Evolutionary conservation across 1,140 invertebrate genomes (phyloP), one percentile per base, ranked within the genome.

Genomic region (Papilio dardanus): DNA sequence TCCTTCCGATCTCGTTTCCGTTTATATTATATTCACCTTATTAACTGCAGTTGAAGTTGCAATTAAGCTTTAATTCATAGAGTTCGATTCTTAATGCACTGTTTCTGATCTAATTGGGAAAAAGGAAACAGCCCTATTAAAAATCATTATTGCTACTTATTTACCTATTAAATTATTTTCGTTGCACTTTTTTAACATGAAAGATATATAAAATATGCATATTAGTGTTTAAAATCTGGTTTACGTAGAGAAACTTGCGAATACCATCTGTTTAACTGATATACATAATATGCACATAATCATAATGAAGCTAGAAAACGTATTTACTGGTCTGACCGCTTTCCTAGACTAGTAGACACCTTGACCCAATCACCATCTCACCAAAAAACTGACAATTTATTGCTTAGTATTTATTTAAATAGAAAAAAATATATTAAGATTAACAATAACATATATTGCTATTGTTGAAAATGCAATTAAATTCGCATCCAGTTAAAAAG

Each of bases 261-360:
- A 28, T 30, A 28, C n/a, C 30, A 35, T 24, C 40, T 54, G 31
- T 74, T 62, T 31, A 46, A 62, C 37, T 73, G n/a, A 74, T 69
- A 37, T 31, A 31, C 50, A 58, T 74, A 42, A 68, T 69, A 28
- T 69, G 33, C 35, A 68, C 35, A 68, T 68, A 21, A 33, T 68
- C 12, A 24, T 69, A 69, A 62, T 21, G 14, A 37, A 74, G 73
- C 21, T 28, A 68, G 40, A 46, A 62, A 58, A 68, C 58, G 35
- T 54, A 28, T 65, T 30, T 62, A 71, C 28, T 65, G 74, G 76
- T 71, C 40, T 30, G 50, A 62, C 71, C 65, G 42, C 76, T 77
- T 74, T 77, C 73, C 31, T 74, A 65, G 16, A 50, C 50, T 33
- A 58, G 40, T 50, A 46, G 66, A 74, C 28, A 40, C 66, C 19